Evolutionary conservation across 2,797 vertebrate genomes (phyloP), one percentile per base, ranked within the genome.

Genomic region (Lithobates pipiens): DNA sequence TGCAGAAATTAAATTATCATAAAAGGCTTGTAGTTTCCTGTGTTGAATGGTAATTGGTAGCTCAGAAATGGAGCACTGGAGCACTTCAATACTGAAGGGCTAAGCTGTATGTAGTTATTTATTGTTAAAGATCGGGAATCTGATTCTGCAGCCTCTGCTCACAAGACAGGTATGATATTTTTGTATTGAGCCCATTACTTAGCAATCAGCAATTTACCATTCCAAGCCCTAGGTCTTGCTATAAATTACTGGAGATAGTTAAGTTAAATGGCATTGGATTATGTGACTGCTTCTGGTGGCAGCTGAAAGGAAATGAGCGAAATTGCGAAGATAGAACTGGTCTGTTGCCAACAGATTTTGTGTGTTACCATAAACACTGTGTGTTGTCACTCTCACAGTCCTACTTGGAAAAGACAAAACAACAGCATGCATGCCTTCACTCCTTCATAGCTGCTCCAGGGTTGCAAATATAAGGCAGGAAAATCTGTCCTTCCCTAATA

Each of bases 191-290:
- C 29, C 73, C 73, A 76, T 76, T 81, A 76, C 16, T 42, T 36
- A 65, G 72, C 73, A 86, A 46, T 71, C 34, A 25, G 42, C 29
- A 32, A 57, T 67, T 71, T 15, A 42, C 50, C 68, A 77, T 34
- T 65, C 29, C 65, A 69, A 63, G 29, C 25, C 32, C 15, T 67
- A 16, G 72, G 32, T 44, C 25, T 71, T 9, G 29, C n/a, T 84
- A 80, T 78, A 89, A 90, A 86, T 87, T 88, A 87, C 50, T 7
- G 76, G 0, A 67, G 44, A 88, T 7, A 86, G 88, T 83, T 88
- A 70, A 88, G 88, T 83, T 88, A 70, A 88, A 90, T 89, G 85
- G 89, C 83, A 42, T 5, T 0, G 29, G 88, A 88, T 80, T 85
- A 86, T 85, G 84, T 82, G 80, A 42, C 23, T 84, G 86, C 83